Conservation (phyloP, 1,140 invertebrate genomes). For the Eumaeus atala region DNA sequence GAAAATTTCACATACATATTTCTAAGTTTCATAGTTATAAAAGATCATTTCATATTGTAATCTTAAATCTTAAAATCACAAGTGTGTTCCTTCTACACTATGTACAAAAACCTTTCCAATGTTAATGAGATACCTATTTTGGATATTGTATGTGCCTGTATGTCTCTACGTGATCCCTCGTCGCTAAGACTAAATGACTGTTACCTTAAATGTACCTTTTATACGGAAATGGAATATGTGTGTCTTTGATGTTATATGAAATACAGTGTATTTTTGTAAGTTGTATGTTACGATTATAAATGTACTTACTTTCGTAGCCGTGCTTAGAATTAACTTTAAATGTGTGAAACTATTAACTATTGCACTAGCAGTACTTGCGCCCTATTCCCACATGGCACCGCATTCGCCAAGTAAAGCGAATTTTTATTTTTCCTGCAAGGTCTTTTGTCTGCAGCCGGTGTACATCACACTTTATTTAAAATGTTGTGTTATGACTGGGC, state of each 20-base stretch:
- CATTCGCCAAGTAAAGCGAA: too few species aligned
- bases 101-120: slow-evolving; percentile 7
- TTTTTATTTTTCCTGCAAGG: too few species aligned
- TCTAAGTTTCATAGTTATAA: too few species aligned
- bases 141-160: slow-evolving; percentile 29
- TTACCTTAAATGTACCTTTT: slow-evolving; percentile 24
- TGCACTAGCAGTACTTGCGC: too few species aligned
- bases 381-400: too few species aligned
- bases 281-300: slow-evolving; percentile 35
- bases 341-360: too few species aligned
- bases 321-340: too few species aligned
- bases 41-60: neutral
- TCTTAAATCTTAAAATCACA: neutral
- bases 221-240: slow-evolving; percentile 37
- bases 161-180: slow-evolving; percentile 1
- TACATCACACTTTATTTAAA: too few species aligned
- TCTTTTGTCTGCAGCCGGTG: too few species aligned
- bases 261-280: slow-evolving; percentile 56
- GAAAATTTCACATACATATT: too few species aligned
- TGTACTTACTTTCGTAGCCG: neutral
- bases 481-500: too few species aligned
- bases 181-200: neutral
- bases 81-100: neutral
- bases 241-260: slow-evolving; percentile 68
- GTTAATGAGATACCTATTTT: neutral